These are phyloP conservation scores for Ophiothrix spiculata DNA, from an alignment of 35 echinoderm and acorn worm species.

Conservation along the genomic window DNA sequence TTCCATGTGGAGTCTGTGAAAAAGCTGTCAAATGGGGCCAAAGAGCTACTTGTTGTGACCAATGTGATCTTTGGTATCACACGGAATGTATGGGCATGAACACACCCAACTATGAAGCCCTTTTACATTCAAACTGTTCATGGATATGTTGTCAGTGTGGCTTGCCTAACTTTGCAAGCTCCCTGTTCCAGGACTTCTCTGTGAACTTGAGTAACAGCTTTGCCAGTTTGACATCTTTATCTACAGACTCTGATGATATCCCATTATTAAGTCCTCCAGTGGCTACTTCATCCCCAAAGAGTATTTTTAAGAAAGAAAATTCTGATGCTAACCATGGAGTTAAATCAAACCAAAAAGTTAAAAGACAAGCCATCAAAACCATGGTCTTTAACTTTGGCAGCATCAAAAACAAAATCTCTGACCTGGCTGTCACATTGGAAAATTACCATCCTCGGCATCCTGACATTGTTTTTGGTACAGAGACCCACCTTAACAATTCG, in stretches of 20 bases:
- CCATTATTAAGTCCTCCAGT: neutral
- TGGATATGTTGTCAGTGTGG: conserved; percentile 12
- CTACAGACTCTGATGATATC: neutral
- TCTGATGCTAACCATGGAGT: neutral
- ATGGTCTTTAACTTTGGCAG: conserved; percentile 14
- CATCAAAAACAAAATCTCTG: neutral
- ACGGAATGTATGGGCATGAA: neutral
- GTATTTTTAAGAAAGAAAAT: neutral
- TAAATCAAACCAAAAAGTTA: neutral
- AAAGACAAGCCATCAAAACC: neutral
- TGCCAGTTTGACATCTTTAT: neutral
- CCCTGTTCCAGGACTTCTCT: neutral
- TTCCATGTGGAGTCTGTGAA: conserved; percentile 12
- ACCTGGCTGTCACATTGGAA: neutral
- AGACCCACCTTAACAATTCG: neutral
- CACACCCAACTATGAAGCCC: neutral
- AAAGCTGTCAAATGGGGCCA: conserved; percentile 19
- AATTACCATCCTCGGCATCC: neutral
- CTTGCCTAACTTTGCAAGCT: conserved; percentile 7
- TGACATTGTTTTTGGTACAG: neutral
- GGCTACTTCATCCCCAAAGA: conserved; percentile 1
- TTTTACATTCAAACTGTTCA: neutral
- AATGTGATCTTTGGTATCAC: conserved; percentile 24
- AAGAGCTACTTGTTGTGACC: conserved; percentile 1
- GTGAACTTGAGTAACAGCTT: neutral